Percentiles rank a stretch among this genome's conserved stretches.
These are phyloP conservation scores for Chloropsis hardwickii DNA, from an alignment of 2,113 vertebrate genomes.

Conservation along the genomic window DNA sequence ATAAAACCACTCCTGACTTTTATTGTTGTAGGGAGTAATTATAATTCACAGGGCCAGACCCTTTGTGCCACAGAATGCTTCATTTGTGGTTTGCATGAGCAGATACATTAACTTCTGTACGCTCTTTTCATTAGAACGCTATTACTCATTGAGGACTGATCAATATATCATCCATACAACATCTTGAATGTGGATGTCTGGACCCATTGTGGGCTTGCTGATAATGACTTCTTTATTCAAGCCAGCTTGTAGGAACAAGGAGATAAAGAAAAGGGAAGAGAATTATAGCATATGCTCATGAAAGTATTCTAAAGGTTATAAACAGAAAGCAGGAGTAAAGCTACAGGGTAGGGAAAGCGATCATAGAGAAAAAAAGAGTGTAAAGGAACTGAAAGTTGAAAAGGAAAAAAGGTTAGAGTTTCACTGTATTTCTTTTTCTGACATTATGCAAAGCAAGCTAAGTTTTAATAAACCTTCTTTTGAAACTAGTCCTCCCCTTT, in stretches of 20 bases:
- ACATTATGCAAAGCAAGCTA: constrained; percentile 29
- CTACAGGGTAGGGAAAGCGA: constrained; percentile 10
- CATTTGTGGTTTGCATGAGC: constrained; percentile 84
- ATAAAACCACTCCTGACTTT: constrained; percentile 84
- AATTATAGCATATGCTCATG: constrained; percentile 83
- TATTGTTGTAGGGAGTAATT: constrained; percentile 85
- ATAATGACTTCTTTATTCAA: constrained; percentile 94
- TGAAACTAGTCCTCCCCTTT: constrained; percentile 22
- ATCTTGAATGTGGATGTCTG: constrained; percentile 91
- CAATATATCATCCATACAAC: constrained; percentile 95
- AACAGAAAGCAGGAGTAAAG: constrained; percentile 72
- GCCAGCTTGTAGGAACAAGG: constrained; percentile 91
- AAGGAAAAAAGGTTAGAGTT: constrained; percentile 16
- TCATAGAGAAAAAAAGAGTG: constrained; percentile 63
- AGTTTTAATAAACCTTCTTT: constrained; percentile 55
- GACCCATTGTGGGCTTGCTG: constrained; percentile 86
- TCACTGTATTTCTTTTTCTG: constrained; percentile 3
- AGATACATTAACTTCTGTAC: constrained; percentile 82
- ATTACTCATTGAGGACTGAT: constrained; percentile 89
- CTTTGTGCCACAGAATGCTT: constrained; percentile 82
- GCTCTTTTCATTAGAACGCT: constrained; percentile 85
- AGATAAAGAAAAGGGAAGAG: constrained; percentile 89
- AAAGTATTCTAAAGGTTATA: constrained; percentile 83
- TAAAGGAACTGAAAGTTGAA: constrained; percentile 40
- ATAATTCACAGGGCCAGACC: constrained; percentile 81